These are phyloP conservation scores for Agrochola litura DNA, from an alignment of 2,888 invertebrate genomes.

Conservation along the genomic window DNA sequence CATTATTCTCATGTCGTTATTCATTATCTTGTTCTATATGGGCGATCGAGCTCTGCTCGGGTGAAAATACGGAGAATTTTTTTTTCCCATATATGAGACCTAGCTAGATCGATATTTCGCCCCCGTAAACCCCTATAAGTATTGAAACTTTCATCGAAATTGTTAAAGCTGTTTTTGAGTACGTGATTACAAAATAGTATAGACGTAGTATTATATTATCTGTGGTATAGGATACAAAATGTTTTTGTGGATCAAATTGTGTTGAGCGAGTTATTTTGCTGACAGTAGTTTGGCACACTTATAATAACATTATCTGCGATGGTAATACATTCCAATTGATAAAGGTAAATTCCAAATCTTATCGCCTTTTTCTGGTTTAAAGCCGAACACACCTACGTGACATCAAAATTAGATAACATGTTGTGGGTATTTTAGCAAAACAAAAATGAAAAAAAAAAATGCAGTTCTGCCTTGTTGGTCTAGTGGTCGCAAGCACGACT, in stretches of 20 bases:
- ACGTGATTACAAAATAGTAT: too few species aligned
- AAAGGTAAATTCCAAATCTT: conserved; percentile 3
- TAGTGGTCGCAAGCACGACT: neutral
- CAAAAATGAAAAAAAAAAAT: neutral
- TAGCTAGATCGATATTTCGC: too few species aligned
- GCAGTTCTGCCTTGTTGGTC: neutral
- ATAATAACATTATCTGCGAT: conserved; percentile 24
- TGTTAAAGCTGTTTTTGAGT: too few species aligned
- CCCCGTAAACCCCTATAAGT: too few species aligned
- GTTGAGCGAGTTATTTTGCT: conserved; percentile 8
- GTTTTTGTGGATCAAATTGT: neutral
- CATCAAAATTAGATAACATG: conserved; percentile 7
- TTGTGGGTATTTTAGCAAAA: conserved; percentile 4
- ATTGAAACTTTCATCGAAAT: too few species aligned
- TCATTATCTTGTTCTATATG: too few species aligned
- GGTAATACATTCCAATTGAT: conserved; percentile 45
- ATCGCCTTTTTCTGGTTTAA: conserved; percentile 35
- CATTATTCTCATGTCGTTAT: too few species aligned
- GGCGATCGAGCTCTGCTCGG: too few species aligned
- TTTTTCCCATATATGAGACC: too few species aligned
- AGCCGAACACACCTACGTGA: conserved; percentile 17
- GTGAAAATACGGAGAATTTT: too few species aligned
- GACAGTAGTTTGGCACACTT: conserved; percentile 6
- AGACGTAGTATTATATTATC: too few species aligned
- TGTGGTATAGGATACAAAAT: conserved; percentile 4